These are phyloP conservation scores for Lophius americanus DNA, from an alignment of 2,797 vertebrate species.

Conservation along the genomic window DNA sequence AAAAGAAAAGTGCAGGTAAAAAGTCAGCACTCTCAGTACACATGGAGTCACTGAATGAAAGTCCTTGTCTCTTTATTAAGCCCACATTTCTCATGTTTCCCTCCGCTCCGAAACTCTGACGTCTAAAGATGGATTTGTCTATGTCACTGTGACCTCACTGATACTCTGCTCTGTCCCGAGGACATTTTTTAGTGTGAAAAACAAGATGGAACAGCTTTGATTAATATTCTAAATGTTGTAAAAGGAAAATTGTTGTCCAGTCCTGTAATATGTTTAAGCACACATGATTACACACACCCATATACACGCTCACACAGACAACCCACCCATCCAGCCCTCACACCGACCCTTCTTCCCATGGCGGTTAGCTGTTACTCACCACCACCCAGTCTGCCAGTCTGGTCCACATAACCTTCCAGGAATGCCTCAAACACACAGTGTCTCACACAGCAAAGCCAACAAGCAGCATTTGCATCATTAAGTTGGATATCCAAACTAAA, in stretches of 20 bases:
- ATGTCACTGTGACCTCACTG: slow-evolving; percentile 78
- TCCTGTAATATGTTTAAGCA: slow-evolving; percentile 18
- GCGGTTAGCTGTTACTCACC: slow-evolving; percentile 72
- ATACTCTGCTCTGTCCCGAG: slow-evolving; percentile 53
- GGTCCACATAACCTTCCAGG: slow-evolving; percentile 76
- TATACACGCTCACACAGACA: not conserved
- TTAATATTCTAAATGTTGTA: slow-evolving; percentile 1
- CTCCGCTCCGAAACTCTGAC: slow-evolving; percentile 73
- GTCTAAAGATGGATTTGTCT: slow-evolving; percentile 42
- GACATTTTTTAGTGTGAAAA: slow-evolving; percentile 9
- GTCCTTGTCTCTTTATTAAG: slow-evolving; percentile 72
- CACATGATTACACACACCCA: slow-evolving; percentile 25
- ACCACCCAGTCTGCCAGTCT: slow-evolving; percentile 65
- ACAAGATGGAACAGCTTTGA: slow-evolving; percentile 7
- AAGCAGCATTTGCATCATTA: slow-evolving; percentile 24
- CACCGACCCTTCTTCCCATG: slow-evolving; percentile 41
- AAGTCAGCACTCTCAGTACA: slow-evolving; percentile 56
- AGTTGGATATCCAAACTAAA: slow-evolving; percentile 13
- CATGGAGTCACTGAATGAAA: slow-evolving; percentile 70
- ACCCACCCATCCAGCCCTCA: slow-evolving; percentile 44
- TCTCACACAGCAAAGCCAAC: slow-evolving; percentile 49
- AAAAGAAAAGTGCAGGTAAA: slow-evolving; percentile 74
- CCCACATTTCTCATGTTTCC: slow-evolving; percentile 33
- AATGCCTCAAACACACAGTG: slow-evolving; percentile 70
- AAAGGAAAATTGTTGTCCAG: slow-evolving; percentile 19